Evolutionary conservation across 2,888 invertebrate species (phyloP), one percentile per base, ranked within the genome.

Genomic region (Apoda limacodes): DNA sequence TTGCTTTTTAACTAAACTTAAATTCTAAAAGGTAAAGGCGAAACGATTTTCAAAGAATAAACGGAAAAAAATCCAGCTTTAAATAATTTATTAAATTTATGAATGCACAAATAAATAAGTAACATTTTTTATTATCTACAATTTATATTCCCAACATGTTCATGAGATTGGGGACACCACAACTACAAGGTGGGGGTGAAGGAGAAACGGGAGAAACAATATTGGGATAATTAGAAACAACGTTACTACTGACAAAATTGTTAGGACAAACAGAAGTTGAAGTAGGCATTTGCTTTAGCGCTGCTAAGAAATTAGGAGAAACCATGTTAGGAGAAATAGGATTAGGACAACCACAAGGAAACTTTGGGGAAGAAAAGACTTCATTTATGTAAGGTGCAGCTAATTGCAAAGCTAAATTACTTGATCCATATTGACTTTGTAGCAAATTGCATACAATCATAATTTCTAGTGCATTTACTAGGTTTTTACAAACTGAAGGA

Each of bases 381-480:
- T 70, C 61, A 9, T 54, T 64, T 2, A 71, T 39, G 20, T 66
- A 40, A 0, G 70, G 67, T 0, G 48, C 42, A 5, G 63, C 60
- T 4, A 65, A 36, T 31, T 59, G 51, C 10, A 61, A 30, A 4
- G 58, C 59, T 9, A 55, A 20, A 19, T 64, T 54, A 2, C 59
- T 47, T 2, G 50, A 57, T 1, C 55, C 55, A 25, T 46, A 48
- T 5, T 42, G 55, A 10, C 60, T 64, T 30, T 71, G 60, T 1
- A 76, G 34, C 13, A 71, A 42, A 39, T 70, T 68, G 9, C 55
- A 51, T 0, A 71, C 65, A 2, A 67, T 60, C 71, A 76, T 63
- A 1, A 76, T 22, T 20, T 76, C 69, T 1, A 76, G 46, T 0
- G 72, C 65, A 21, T 75, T 62, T 0, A 59, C 65, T 23, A 76